Evolutionary conservation across 2,113 vertebrate species (phyloP).

Genomic region (Globicephala melas): DNA sequence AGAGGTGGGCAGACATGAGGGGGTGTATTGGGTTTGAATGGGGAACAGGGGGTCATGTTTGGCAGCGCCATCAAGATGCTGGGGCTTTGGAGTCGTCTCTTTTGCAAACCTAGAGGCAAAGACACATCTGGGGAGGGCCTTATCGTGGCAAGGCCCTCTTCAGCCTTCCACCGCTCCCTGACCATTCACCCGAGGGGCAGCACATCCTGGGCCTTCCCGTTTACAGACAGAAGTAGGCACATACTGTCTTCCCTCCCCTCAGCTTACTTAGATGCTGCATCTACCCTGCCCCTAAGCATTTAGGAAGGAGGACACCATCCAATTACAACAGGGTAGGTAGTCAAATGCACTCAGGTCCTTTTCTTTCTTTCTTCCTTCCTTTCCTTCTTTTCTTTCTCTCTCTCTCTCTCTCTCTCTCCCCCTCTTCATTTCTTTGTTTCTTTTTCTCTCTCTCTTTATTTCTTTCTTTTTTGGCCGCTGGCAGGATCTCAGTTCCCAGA

Average conservation of each 20-base stretch:
- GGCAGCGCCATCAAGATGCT: not conserved
- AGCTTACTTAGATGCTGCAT: not conserved
- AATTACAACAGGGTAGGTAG: not conserved
- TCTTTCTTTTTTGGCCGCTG: not conserved
- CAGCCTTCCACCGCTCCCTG: not conserved
- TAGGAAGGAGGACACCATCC: not conserved
- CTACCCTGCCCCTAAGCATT: not conserved
- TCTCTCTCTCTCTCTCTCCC: too few relatives aligned
- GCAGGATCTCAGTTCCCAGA: not conserved
- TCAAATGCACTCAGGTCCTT: not conserved
- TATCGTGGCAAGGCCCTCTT: not conserved
- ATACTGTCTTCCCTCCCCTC: not conserved
- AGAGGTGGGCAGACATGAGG: not conserved
- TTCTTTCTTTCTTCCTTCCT: not conserved
- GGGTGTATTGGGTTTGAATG: not conserved
- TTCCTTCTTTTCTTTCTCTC: too few relatives aligned
- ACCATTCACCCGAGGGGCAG: not conserved
- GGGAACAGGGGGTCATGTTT: not conserved
- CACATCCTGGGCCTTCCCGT: not conserved
- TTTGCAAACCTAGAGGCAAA: constrained; percentile 1
- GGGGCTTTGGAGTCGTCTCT: not conserved
- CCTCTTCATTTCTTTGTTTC: too few relatives aligned
- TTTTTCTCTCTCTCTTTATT: too few relatives aligned
- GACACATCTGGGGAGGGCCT: not conserved
- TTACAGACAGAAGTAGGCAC: not conserved